A percentile compares a stretch with the other conserved stretches of the same genome.
phyloP scores from a whole-genome alignment of 2,797 vertebrate species.

The Poecilia gillii region DNA sequence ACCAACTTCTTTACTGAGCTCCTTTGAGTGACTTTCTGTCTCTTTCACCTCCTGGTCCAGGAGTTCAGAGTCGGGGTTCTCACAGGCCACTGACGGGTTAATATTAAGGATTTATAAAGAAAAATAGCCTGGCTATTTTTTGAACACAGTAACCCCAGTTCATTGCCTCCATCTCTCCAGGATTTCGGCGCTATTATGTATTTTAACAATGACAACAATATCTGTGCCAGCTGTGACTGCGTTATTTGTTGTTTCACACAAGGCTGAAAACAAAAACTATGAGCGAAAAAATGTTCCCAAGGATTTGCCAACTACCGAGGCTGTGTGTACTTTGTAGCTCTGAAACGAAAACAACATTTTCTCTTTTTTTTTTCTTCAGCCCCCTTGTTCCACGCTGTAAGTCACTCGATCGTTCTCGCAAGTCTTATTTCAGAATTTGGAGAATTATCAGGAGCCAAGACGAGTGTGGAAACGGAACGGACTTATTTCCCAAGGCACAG shows the following conservation, averaged over 20 bases:
- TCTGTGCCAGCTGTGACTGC: constrained; percentile 60
- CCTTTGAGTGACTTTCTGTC: neutral
- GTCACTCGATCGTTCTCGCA: constrained; percentile 21
- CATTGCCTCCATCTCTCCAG: constrained; percentile 61
- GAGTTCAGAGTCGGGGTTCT: constrained; percentile 16
- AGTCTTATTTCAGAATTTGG: constrained; percentile 2
- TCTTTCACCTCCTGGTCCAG: constrained; percentile 32
- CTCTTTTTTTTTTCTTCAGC: neutral
- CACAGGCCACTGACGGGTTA: neutral
- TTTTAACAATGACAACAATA: constrained; percentile 69
- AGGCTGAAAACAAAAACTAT: constrained; percentile 68
- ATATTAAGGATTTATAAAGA: constrained; percentile 15
- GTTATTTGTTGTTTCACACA: constrained; percentile 71
- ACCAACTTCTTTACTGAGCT: too few relatives aligned
- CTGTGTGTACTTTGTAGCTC: constrained; percentile 36
- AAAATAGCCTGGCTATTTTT: constrained; percentile 13
- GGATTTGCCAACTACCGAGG: constrained; percentile 53
- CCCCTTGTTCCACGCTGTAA: neutral
- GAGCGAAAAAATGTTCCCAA: constrained; percentile 62
- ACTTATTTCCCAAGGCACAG: constrained; percentile 35
- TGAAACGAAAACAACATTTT: constrained; percentile 43
- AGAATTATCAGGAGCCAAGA: constrained; percentile 23
- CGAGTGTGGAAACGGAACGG: constrained; percentile 20
- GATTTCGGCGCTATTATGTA: constrained; percentile 54
- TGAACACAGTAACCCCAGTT: constrained; percentile 60